Base-by-base conservation (phyloP, 1,140 invertebrate species). In the Drosophila varians region DNA sequence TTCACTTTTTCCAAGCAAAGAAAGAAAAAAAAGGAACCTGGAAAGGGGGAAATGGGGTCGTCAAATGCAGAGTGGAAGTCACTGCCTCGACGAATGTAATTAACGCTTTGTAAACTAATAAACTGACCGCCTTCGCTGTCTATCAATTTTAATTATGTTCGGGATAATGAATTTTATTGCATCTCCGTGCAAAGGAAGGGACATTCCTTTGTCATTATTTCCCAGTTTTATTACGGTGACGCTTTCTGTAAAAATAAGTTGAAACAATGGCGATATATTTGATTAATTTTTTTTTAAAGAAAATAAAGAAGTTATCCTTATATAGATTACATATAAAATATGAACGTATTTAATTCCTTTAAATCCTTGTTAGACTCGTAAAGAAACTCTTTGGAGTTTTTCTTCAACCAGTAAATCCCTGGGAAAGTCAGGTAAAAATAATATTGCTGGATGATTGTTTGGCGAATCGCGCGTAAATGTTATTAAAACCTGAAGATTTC, bases 401-500 rank as follows among this genome's bases (percentile, higher is more conserved):
- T n/a, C n/a, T n/a, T n/a, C n/a, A n/a, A n/a, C n/a, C n/a, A n/a
- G n/a, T n/a, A n/a, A n/a, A n/a, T n/a, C n/a, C n/a, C n/a, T n/a
- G n/a, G n/a, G n/a, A n/a, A 31, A 31, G 9, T 3, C 3, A 9
- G 28, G 40, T n/a, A 48, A 40, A 53, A 54, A 72, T 43, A 66
- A 66, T 31, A 65, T 72, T 42, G 42, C 25, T 48, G 55, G 58
- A 26, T 43, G 43, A 45, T 25, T 58, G 72, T 40, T 48, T 12
- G 47, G 36, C 6, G 51, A 49, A 49, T 47, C 52, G 38, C 52
- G 38, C 38, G 60, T 40, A 80, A 86, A 87, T 80, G 57, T 86
- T 86, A 87, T 80, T 86, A 80, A 86, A 86, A 77, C 51, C 80
- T 57, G 68, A 87, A 84, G 80, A 87, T 87, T 87, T 87, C 80